Evolutionary conservation across 1,140 invertebrate genomes (phyloP), one percentile per base, ranked within the genome.

Genomic region (Trachymyrmex septentrionalis): DNA sequence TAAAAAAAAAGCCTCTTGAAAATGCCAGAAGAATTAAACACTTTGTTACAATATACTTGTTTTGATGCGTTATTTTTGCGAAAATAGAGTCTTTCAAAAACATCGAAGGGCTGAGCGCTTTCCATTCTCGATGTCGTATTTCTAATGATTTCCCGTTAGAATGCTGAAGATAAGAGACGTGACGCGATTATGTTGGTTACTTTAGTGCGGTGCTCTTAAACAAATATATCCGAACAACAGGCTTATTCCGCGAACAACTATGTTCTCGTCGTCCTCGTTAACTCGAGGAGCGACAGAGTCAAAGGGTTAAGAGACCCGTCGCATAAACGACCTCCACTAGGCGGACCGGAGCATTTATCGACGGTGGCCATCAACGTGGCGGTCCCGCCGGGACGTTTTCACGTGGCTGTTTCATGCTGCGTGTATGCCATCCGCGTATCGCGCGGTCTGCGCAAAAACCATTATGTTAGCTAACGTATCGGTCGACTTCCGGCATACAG

Each of bases 291-390:
- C 80, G 69, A 34, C 48, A 73, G 80, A 63, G 80, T 75, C 80
- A 84, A 84, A 73, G 38, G 80, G 69, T 84, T 84, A 84, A 84
- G 19, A 84, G 69, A 84, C 69, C 55, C 80, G 80, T 84, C 80
- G 71, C 55, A 61, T 75, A 84, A 81, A 84, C 44, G 69, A 30
- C 38, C 80, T 34, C 80, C 16, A 27, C 66, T 21, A 72, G 14
- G 34, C 67, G n/a, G 77, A 44, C 10, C 55, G 73, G n/a, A 44
- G 55, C 57, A 14, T 50, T 80, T 80, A 80, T 80, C 77, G 27
- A 59, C 55, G 55, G 55, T 75, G 55, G 69, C 69, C 69, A 84
- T 75, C 69, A 27, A 63, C 57, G 55, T 34, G 53, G 53, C 67
- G 66, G 30, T 72, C 34, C 21, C 80, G 30, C 16, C 24, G 57